Evolutionary conservation across 2,797 vertebrate genomes (phyloP), one percentile per base, ranked within the genome.

Genomic region (Columba guinea): DNA sequence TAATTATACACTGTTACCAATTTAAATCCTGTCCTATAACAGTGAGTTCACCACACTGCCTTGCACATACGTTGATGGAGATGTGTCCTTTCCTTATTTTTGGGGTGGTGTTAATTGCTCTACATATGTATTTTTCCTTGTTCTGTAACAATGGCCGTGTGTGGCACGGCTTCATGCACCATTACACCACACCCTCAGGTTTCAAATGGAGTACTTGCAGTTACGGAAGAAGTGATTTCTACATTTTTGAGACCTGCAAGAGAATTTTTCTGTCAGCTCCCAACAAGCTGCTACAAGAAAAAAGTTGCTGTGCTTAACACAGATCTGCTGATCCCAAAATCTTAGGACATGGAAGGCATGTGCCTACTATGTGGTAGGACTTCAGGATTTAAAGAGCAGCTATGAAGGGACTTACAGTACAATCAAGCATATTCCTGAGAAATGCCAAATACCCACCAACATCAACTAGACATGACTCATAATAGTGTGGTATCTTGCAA

Each of bases 1-100:
- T 90, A 89, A 90, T 94, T 89, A 77, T 26, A 89, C 14, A 35
- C 22, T 44, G 81, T 75, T 80, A 94, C 64, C 39, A 84, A 80
- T 90, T 95, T 77, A 93, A 95, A 87, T 74, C 53, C 49, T 92
- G 87, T 22, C 81, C 86, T 83, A 81, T 81, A 90, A 96, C 81
- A 95, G 2, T 59, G 32, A 77, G 86, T 85, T 62, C 85, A 76
- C 48, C 44, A 75, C 0, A 0, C 68, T 82, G 71, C 60, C 37
- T 94, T 89, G 18, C 53, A 85, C 18, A 46, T 63, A 59, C 56
- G 21, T 70, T 70, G 87, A 90, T 41, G 17, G 68, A 60, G 14
- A 51, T 17, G 16, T 84, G 48, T 74, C 8, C 92, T 84, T 84
- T 46, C 34, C 60, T 62, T 87, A 35, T 62, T 92, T 89, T 65